Conservation (phyloP, 2,113 vertebrate species). For the Toxostoma redivivum region DNA sequence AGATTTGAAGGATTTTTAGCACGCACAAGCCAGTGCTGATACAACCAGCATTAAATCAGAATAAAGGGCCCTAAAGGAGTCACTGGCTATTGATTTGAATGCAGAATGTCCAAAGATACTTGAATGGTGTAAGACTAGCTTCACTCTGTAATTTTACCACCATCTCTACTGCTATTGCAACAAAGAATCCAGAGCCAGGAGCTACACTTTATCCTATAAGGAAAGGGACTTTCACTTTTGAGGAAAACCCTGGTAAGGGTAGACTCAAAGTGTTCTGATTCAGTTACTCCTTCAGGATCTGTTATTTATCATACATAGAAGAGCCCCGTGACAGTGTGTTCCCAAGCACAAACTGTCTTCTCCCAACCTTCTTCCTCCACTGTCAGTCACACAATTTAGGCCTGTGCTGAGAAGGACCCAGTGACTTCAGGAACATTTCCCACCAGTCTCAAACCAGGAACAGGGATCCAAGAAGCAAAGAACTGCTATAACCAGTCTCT, state of each 20-base stretch:
- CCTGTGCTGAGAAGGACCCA: not conserved
- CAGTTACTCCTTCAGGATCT: not conserved
- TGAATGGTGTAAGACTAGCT: not conserved
- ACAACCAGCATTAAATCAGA: not conserved
- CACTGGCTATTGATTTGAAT: not conserved
- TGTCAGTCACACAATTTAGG: not conserved
- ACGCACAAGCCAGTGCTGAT: not conserved
- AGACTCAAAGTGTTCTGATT: not conserved
- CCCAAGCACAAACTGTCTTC: not conserved
- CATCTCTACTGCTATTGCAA: not conserved
- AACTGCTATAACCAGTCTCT: not conserved
- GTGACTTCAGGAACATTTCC: not conserved
- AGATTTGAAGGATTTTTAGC: not conserved
- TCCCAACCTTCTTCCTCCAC: not conserved
- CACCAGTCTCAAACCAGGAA: conserved; percentile 26
- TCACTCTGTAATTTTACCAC: not conserved
- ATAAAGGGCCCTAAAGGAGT: not conserved
- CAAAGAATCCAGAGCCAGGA: not conserved
- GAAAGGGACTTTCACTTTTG: not conserved
- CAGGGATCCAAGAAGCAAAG: not conserved
- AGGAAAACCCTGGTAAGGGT: not conserved
- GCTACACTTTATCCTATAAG: not conserved
- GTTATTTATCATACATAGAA: not conserved
- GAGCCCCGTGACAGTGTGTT: not conserved
- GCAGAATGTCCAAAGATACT: not conserved